Base-by-base conservation (phyloP, 1,140 invertebrate genomes). In the Fopius arisanus region DNA sequence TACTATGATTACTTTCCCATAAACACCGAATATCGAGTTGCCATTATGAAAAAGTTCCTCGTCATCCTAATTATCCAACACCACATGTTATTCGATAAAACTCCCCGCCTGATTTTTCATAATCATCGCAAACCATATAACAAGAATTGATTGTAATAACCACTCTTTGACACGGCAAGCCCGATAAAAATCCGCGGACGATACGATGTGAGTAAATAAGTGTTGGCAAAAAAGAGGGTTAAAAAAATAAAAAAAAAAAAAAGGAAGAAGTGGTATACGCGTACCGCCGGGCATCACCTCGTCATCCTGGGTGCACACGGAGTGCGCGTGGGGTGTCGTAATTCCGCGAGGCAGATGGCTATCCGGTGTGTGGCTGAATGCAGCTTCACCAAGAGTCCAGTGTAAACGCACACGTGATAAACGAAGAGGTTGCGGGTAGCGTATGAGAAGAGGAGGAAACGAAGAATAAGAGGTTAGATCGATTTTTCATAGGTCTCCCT, bases 401-500 rank as follows among this genome's bases (percentile, higher is more conserved):
- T 48, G 33, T 67, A 54, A 33, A 51, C 33, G 63, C 12, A 33
- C 29, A 59, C 16, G 37, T 41, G n/a, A 48, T 37, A 19, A 31
- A 33, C 1, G 31, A 19, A 73, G 23, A 59, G 26, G 19, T 33
- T 37, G 12, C 37, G 28, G 26, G 9, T 43, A 14, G 43, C 31
- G 21, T 68, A 62, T 28, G 59, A 51, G 33, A 43, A 62, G 40
- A 67, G 51, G 51, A 59, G 40, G 51, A 67, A 54, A 67, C 16
- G 63, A 43, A 70, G 54, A 72, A 72, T 62, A 69, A 76, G 73
- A 83, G 80, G 81, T 83, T 82, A 82, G 79, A 82, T 83, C 80
- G 81, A 83, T 83, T 83, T 83, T 83, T 82, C 82, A 82, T 81
- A 80, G 77, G 78, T 77, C 72, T 73, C 40, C 31, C 48, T 59